Evolutionary conservation across 2,888 invertebrate species (phyloP), one percentile per base, ranked within the genome.

Genomic region (Neoascia interrupta): DNA sequence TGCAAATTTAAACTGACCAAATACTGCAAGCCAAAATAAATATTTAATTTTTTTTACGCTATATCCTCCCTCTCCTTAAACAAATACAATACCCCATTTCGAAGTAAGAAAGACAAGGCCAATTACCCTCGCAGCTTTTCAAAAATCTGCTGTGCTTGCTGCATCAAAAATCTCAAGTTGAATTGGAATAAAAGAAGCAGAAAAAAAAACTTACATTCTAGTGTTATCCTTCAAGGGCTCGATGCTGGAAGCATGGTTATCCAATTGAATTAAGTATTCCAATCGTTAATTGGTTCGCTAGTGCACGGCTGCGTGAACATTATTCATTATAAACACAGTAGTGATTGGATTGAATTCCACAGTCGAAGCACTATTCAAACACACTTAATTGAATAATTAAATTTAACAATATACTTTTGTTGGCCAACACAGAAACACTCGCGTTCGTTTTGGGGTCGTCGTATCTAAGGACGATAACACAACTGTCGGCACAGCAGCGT

Each of bases 171-270:
- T n/a, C n/a, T n/a, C n/a, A n/a, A n/a, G n/a, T n/a, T n/a, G n/a
- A n/a, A n/a, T n/a, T n/a, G n/a, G n/a, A n/a, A n/a, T n/a, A n/a
- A n/a, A n/a, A n/a, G n/a, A n/a, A n/a, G n/a, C n/a, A n/a, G n/a
- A n/a, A n/a, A n/a, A n/a, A n/a, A 15, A 34, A 61, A 61, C 75
- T 75, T 63, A 75, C 75, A 63, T 69, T 75, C 36, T 41, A 43
- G 34, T 41, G 69, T 75, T 63, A 75, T 75, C 75, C 75, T 75
- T 69, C 61, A 75, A 51, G 18, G 21, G 36, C 28, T 68, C 49
- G 13, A 36, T 31, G 51, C 43, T 47, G 45, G 60, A 36, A 56
- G 37, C 61, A 69, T 75, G 15, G 36, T 69, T 75, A 75, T 75
- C 75, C 75, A 75, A 75, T 51, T 56, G 49, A 43, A 13, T 28